Evolutionary conservation across 1,140 invertebrate species (phyloP).

Genomic region (Mactra quadrangularis): DNA sequence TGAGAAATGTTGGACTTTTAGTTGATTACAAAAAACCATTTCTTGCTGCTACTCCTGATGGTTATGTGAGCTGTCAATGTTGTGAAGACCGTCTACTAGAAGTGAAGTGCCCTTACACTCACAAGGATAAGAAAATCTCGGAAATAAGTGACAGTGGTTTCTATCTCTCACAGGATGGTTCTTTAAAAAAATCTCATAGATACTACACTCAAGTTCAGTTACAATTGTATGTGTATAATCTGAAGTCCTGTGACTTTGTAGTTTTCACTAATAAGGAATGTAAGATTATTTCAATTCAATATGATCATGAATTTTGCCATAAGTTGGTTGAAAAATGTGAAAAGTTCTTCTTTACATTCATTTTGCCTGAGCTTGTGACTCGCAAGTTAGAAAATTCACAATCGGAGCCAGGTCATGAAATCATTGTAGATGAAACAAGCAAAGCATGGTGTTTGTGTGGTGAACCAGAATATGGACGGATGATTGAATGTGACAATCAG

Average conservation of each 20-base stretch:
- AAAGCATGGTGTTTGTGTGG: not conserved
- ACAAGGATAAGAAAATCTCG: not conserved
- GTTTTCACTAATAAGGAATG: conserved; percentile 1
- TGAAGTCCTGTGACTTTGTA: not conserved
- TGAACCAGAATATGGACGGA: not conserved
- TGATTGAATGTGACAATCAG: not conserved
- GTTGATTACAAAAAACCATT: not conserved
- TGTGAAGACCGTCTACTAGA: not conserved
- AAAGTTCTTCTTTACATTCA: not conserved
- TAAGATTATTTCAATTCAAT: not conserved
- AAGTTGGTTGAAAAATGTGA: conserved; percentile 7
- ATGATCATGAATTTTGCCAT: not conserved
- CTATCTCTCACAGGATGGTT: not conserved
- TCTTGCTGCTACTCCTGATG: conserved; percentile 1
- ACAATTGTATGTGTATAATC: not conserved
- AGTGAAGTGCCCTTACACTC: conserved; percentile 7
- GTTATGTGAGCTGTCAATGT: not conserved
- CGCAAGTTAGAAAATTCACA: too few relatives aligned
- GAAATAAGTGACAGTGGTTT: not conserved
- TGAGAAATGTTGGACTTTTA: not conserved
- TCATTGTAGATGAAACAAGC: not conserved
- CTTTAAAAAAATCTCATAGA: conserved; percentile 3
- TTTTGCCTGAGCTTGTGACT: not conserved
- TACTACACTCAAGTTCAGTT: conserved; percentile 21
- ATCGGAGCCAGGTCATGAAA: too few relatives aligned